A percentile compares a stretch with the other conserved stretches of the same genome.
phyloP scores from a whole-genome alignment of 2,113 vertebrate species.

The Ammodramus savannarum region DNA sequence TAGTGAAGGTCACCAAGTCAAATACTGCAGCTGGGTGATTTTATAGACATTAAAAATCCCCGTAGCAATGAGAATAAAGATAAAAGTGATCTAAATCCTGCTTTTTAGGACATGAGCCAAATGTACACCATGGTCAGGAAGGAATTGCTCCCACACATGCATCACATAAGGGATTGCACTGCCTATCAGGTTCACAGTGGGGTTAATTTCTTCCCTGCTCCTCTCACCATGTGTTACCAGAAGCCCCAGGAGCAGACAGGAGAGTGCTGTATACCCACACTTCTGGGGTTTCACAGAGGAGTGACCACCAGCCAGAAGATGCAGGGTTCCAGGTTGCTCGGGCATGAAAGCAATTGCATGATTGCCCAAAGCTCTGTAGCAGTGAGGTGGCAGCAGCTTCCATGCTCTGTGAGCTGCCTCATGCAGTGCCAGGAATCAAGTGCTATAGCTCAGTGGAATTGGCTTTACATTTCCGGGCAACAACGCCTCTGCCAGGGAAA shows the following conservation, averaged over 20 bases:
- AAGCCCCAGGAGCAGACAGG: background rate
- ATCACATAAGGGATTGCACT: background rate
- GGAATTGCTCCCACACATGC: background rate
- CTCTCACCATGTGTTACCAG: background rate
- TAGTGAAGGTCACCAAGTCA: slow-evolving; percentile 29
- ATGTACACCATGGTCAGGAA: background rate
- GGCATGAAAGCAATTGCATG: background rate
- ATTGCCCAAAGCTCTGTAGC: background rate
- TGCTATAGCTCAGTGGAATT: background rate
- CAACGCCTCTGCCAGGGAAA: background rate
- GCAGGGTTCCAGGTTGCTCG: background rate
- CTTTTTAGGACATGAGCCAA: background rate
- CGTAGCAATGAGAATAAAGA: background rate
- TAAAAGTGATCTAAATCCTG: slow-evolving; percentile 32
- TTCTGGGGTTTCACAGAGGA: background rate
- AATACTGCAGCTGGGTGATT: slow-evolving; percentile 9
- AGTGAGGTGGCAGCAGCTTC: background rate
- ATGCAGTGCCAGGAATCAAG: background rate
- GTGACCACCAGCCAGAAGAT: background rate
- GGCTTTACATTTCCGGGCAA: background rate
- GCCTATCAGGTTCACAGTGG: background rate
- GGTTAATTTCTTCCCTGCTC: background rate
- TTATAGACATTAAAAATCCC: slow-evolving; percentile 21
- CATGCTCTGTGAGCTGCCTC: background rate
- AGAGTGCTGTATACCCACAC: fast-evolving